Percentiles rank a stretch among this genome's conserved stretches.
Evolutionary conservation across 2,888 invertebrate species (phyloP).

Genomic region (Dione juno): DNA sequence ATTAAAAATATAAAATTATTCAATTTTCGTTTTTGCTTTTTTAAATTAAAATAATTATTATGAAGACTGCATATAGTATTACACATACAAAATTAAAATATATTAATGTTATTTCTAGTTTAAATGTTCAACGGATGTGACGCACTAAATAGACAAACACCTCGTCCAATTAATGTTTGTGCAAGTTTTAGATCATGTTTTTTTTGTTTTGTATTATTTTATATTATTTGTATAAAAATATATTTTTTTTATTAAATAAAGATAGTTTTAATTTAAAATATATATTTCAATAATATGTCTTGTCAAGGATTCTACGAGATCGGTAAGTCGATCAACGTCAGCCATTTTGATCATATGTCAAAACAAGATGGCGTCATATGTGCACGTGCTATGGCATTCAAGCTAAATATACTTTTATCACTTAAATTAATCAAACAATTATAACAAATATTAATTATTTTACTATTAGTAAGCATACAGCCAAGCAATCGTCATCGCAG

Average conservation of each 20-base stretch:
- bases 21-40: too few species aligned
- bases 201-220: constrained; percentile 23
- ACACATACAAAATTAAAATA: constrained; percentile 21
- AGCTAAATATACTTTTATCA: constrained; percentile 30
- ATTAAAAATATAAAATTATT: too few species aligned
- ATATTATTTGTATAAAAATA: constrained; percentile 32
- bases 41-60: too few species aligned
- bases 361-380: constrained; percentile 42
- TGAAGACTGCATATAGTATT: constrained; percentile 14
- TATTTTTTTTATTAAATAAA: constrained; percentile 23
- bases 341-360: constrained; percentile 46
- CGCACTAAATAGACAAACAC: constrained; percentile 29
- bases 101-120: constrained; percentile 38
- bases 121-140: constrained; percentile 25
- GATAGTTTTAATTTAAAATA: constrained; percentile 42
- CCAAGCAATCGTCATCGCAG: constrained; percentile 15
- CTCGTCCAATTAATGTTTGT: constrained; percentile 12
- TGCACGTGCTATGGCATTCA: constrained; percentile 39
- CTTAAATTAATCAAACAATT: neutral
- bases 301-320: constrained; percentile 79
- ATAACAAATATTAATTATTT: neutral
- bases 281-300: constrained; percentile 64
- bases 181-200: constrained; percentile 21
- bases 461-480: neutral
- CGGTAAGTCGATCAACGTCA: constrained; percentile 63